These are phyloP conservation scores for Cochlearius cochlearius DNA, from an alignment of 2,113 vertebrate species.

Conservation along the genomic window DNA sequence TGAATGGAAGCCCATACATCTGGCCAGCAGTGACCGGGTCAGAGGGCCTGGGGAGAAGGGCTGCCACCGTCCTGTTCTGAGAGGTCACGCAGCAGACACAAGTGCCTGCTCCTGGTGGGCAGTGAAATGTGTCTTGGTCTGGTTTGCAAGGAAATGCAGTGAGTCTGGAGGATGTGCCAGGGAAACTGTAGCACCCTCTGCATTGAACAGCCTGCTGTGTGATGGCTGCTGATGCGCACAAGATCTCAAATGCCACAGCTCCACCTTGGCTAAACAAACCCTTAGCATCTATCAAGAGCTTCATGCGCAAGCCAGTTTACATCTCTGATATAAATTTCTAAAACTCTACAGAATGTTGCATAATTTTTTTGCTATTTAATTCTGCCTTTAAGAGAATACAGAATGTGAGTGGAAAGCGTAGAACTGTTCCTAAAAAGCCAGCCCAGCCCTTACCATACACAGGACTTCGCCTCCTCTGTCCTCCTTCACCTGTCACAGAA, in stretches of 20 bases:
- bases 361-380: background rate
- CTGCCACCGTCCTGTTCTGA: background rate
- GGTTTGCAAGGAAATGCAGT: background rate
- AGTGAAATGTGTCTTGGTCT: background rate
- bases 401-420: fast-evolving
- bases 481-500: background rate
- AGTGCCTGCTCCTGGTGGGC: background rate
- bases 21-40: background rate
- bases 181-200: background rate
- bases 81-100: fast-evolving
- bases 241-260: background rate
- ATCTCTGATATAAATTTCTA: background rate
- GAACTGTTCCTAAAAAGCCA: background rate
- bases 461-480: fast-evolving
- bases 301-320: background rate
- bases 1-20: background rate
- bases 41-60: background rate
- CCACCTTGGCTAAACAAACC: background rate
- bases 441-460: background rate
- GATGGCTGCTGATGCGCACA: no score
- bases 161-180: background rate
- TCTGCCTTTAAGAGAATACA: background rate
- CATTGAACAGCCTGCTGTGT: fast-evolving
- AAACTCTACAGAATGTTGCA: background rate
- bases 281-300: background rate